phyloP scores from a whole-genome alignment of 2,797 vertebrate genomes.

The Fistularia commersonii region DNA sequence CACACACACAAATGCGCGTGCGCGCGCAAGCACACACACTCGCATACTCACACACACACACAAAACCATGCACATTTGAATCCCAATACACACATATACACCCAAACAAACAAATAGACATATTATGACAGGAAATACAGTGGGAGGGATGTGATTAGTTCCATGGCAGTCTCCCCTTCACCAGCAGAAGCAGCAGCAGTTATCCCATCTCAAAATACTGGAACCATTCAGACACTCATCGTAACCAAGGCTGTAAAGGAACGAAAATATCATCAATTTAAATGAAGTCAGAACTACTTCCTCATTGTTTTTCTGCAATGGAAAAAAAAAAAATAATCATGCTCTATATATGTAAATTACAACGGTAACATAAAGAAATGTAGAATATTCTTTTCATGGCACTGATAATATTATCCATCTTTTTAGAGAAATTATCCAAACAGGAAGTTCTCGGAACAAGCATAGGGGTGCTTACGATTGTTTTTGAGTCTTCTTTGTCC shows the following conservation, averaged over 20 bases:
- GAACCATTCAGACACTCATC: slow-evolving; percentile 52
- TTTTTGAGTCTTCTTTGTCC: slow-evolving; percentile 89
- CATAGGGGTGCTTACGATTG: slow-evolving; percentile 74
- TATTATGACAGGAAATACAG: slow-evolving; percentile 36
- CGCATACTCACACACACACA: background rate
- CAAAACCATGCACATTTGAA: background rate
- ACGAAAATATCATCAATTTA: background rate
- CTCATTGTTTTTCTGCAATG: too few relatives aligned
- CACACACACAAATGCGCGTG: slow-evolving; percentile 13
- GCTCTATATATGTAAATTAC: too few relatives aligned
- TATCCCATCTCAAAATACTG: slow-evolving; percentile 27
- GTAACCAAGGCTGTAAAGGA: slow-evolving; percentile 73
- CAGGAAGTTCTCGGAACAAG: too few relatives aligned
- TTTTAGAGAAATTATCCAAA: too few relatives aligned
- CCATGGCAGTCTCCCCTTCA: slow-evolving; percentile 60
- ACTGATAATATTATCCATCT: too few relatives aligned
- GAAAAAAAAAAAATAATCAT: too few relatives aligned
- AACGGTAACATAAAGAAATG: too few relatives aligned
- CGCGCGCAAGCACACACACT: background rate
- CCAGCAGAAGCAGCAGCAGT: slow-evolving; percentile 57
- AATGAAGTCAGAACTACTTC: too few relatives aligned
- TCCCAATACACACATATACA: slow-evolving; percentile 5
- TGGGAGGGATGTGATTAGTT: slow-evolving; percentile 45
- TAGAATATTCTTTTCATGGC: too few relatives aligned
- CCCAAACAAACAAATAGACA: slow-evolving; percentile 21